phyloP scores from a whole-genome alignment of 2,888 invertebrate genomes.

The Dendrolimus pini region DNA sequence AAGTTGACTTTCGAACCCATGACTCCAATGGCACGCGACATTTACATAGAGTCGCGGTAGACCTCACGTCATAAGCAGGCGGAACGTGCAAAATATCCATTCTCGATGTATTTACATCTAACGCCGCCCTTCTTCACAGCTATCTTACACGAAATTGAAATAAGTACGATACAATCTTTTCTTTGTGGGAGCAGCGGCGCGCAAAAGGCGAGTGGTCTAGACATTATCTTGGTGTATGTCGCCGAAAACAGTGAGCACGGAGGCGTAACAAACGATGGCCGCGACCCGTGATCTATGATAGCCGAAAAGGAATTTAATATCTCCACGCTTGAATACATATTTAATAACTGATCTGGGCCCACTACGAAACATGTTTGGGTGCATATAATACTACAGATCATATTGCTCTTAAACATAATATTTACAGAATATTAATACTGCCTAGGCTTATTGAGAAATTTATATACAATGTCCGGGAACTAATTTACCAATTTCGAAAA shows the following conservation, averaged over 20 bases:
- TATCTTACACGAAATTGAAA: slow-evolving; percentile 55
- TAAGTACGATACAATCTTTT: slow-evolving; percentile 52
- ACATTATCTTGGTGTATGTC: slow-evolving; percentile 58
- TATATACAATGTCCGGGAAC: no score
- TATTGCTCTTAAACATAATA: no score
- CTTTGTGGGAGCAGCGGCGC: slow-evolving; percentile 41
- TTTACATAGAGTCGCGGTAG: slow-evolving; percentile 53
- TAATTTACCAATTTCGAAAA: no score
- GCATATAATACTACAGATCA: no score
- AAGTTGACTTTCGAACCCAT: slow-evolving; percentile 50
- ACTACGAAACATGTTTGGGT: not conserved
- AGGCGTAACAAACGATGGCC: slow-evolving; percentile 47
- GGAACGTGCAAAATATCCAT: slow-evolving; percentile 1
- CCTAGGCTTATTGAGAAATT: no score
- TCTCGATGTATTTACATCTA: slow-evolving; percentile 13
- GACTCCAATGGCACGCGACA: slow-evolving; percentile 70
- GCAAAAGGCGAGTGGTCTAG: slow-evolving; percentile 50
- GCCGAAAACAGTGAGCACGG: slow-evolving; percentile 47
- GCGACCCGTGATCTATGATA: slow-evolving; percentile 36
- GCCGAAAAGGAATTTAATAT: slow-evolving; percentile 31
- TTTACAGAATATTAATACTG: no score
- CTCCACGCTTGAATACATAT: not conserved
- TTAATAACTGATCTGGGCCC: not conserved
- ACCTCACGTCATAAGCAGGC: slow-evolving; percentile 22
- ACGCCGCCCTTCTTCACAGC: slow-evolving; percentile 33